A percentile compares a stretch with the other conserved stretches of the same genome.
Evolutionary conservation across 2,113 vertebrate species (phyloP).

Genomic region (Rhipidura dahli): DNA sequence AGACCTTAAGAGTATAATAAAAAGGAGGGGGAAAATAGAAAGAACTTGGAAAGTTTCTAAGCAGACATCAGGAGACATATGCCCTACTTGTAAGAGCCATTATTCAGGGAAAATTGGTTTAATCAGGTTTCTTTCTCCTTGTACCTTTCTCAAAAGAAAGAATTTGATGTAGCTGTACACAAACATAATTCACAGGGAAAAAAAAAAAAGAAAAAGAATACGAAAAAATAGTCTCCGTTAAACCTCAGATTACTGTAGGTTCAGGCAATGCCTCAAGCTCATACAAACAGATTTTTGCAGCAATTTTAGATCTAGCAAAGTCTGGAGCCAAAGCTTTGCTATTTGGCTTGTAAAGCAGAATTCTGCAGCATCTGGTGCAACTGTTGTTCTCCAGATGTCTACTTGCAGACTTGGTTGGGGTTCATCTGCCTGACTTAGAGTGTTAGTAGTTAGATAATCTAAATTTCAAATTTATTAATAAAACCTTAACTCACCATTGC

Average conservation of each 20-base stretch:
- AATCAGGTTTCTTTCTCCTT: neutral
- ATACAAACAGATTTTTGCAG: neutral
- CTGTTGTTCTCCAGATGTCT: neutral
- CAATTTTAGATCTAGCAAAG: neutral
- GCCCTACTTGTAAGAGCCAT: neutral
- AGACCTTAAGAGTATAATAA: neutral
- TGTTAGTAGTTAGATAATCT: neutral
- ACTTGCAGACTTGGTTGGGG: neutral
- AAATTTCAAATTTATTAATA: neutral
- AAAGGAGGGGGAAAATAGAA: neutral
- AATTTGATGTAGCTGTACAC: neutral
- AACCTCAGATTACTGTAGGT: neutral
- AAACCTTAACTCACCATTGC: neutral
- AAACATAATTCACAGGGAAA: neutral
- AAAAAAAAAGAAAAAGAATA: neutral
- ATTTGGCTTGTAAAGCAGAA: neutral
- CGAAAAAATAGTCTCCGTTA: fast-evolving
- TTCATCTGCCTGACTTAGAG: neutral
- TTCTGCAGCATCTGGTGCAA: neutral
- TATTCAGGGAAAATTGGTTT: neutral
- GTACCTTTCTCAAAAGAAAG: neutral
- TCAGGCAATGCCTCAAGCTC: neutral
- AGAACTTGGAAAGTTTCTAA: neutral
- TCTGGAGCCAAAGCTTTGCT: neutral
- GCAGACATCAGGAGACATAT: neutral